Evolutionary conservation across 2,113 vertebrate species (phyloP).

Genomic region (Bucco capensis): DNA sequence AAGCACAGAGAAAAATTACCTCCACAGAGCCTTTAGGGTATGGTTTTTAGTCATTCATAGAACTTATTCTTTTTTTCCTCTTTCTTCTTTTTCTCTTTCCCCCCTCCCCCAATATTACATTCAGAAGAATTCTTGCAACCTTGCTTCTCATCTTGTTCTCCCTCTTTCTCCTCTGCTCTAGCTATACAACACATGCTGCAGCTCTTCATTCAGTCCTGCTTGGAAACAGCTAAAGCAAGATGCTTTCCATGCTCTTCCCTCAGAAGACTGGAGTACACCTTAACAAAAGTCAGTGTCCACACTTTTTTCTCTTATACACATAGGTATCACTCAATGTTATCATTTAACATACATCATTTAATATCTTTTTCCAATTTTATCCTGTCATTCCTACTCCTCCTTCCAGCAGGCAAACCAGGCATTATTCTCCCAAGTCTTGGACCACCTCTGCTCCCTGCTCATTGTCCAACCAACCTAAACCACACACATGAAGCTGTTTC

Average conservation of each 20-base stretch:
- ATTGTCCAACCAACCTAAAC: background rate
- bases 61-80: background rate
- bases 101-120: background rate
- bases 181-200: background rate
- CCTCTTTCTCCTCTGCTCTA: background rate
- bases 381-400: background rate
- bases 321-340: background rate
- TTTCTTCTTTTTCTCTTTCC: background rate
- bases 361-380: background rate
- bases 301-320: background rate
- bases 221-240: background rate
- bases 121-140: background rate
- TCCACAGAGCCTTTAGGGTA: background rate
- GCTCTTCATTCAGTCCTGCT: background rate
- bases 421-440: background rate
- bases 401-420: background rate
- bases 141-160: background rate
- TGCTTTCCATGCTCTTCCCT: background rate
- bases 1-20: background rate
- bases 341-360: background rate
- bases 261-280: background rate
- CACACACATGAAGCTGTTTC: background rate
- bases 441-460: background rate
- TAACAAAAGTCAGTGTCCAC: background rate
- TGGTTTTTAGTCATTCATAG: background rate